Conservation (phyloP, 2,888 invertebrate species). For the Drosophila demipolita region DNA sequence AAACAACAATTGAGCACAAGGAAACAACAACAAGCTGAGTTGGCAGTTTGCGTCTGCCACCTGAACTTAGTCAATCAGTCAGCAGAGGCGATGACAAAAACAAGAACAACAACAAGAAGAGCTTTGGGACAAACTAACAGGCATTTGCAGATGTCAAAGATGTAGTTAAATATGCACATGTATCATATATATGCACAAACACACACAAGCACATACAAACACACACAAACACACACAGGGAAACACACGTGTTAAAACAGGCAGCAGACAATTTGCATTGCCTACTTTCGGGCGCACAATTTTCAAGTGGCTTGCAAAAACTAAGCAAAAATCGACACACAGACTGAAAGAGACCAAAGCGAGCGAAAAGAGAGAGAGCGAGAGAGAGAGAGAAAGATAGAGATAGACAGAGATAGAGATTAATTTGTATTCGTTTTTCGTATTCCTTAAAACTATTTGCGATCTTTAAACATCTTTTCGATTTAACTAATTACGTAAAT, state of each 20-base stretch:
- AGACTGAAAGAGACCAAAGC: not conserved
- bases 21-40: constrained; percentile 38
- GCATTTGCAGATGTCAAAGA: constrained; percentile 57
- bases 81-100: constrained; percentile 46
- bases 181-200: constrained; percentile 32
- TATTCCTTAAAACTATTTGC: constrained; percentile 32
- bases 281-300: constrained; percentile 56
- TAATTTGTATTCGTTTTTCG: constrained; percentile 36
- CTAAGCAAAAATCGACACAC: constrained; percentile 3
- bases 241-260: not conserved
- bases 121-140: constrained; percentile 22
- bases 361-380: not conserved
- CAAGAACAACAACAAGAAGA: constrained; percentile 1
- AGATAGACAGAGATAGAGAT: not conserved
- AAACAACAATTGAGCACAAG: constrained; percentile 37
- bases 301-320: constrained; percentile 17
- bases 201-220: constrained; percentile 10
- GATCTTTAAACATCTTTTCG: constrained; percentile 1
- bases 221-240: not conserved
- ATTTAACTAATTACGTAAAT: constrained; percentile 32
- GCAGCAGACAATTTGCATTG: constrained; percentile 47
- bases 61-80: constrained; percentile 76
- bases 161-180: constrained; percentile 64
- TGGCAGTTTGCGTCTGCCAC: constrained; percentile 57
- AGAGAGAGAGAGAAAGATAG: not conserved